Evolutionary conservation across 2,797 vertebrate species (phyloP).

Genomic region (Cossypha caffra): DNA sequence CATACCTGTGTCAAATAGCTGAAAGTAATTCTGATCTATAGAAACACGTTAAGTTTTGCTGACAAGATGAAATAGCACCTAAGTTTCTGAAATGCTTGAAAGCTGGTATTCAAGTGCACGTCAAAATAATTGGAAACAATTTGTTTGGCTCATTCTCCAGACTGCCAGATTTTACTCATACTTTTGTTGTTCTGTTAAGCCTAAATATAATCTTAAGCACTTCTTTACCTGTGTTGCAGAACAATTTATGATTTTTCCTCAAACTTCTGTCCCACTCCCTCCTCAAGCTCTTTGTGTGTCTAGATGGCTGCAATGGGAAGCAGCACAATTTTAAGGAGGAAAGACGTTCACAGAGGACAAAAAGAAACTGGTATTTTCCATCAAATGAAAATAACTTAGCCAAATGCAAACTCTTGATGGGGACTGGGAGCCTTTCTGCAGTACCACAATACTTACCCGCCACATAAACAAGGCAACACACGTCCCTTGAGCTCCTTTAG

Average conservation of each 20-base stretch:
- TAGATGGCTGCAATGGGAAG: neutral
- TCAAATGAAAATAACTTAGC: neutral
- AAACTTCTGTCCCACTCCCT: neutral
- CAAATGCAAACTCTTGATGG: neutral
- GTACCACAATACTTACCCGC: neutral
- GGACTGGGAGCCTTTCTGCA: neutral
- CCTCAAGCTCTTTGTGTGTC: neutral
- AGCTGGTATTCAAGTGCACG: neutral
- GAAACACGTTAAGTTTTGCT: neutral
- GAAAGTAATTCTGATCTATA: neutral
- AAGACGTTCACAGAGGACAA: neutral
- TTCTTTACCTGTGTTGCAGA: neutral
- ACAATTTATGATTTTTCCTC: neutral
- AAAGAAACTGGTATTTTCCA: neutral
- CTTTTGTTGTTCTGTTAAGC: neutral
- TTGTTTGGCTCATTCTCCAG: neutral
- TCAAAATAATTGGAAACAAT: neutral
- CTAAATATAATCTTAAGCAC: neutral
- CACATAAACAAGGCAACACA: neutral
- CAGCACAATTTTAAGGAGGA: neutral
- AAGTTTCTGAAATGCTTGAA: neutral
- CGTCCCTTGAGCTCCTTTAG: neutral
- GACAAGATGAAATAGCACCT: neutral
- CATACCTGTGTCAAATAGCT: neutral
- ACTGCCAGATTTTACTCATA: neutral